Conservation (phyloP, 2,888 invertebrate species). For the Augochlorella aurata region DNA sequence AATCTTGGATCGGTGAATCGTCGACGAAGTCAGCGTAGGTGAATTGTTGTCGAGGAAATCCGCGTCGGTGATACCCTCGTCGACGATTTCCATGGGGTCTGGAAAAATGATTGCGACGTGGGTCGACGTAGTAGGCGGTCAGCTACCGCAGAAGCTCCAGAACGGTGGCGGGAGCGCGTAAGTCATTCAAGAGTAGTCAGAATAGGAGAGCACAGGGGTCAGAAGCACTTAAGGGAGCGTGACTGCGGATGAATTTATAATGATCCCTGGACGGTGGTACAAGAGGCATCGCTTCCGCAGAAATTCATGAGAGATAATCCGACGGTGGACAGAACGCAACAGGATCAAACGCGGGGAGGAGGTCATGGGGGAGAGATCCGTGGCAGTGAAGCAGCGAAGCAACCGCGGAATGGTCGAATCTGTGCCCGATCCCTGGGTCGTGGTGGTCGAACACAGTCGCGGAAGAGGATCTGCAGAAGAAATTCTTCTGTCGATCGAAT, state of each 20-base stretch:
- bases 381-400: background rate
- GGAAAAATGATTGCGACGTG: slow-evolving; percentile 2
- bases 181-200: slow-evolving; percentile 42
- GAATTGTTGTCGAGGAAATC: no score
- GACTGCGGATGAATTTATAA: slow-evolving; percentile 63
- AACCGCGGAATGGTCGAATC: slow-evolving; percentile 5
- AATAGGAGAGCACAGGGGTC: slow-evolving; percentile 53
- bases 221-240: slow-evolving; percentile 49
- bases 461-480: slow-evolving; percentile 23
- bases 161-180: slow-evolving; percentile 22
- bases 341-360: slow-evolving; percentile 21
- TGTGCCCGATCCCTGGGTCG: slow-evolving; percentile 27
- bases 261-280: slow-evolving; percentile 43
- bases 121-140: background rate
- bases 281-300: slow-evolving; percentile 52
- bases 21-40: no score
- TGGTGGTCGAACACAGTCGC: slow-evolving; percentile 26
- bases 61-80: no score
- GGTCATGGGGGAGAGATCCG: slow-evolving; percentile 11
- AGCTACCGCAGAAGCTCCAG: slow-evolving; percentile 19
- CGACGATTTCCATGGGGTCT: no score
- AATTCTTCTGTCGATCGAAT: slow-evolving; percentile 44
- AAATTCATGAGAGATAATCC: slow-evolving; percentile 48
- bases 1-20: no score
- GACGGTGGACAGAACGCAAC: slow-evolving; percentile 36